Evolutionary conservation across 2,888 invertebrate genomes (phyloP), one percentile per base, ranked within the genome.

Genomic region (Meloe dianella): DNA sequence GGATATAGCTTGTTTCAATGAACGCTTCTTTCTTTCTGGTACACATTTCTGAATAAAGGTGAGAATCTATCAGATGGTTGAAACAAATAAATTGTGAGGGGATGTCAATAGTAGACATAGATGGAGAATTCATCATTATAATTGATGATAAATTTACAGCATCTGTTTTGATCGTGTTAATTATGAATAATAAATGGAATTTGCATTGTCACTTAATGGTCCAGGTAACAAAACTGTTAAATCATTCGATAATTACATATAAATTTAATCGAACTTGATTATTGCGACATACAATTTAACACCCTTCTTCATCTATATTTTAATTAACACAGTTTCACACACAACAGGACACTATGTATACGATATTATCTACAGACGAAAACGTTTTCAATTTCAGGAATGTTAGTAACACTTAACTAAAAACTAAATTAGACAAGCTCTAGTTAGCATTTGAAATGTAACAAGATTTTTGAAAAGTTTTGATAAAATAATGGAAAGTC

Each of bases 41-140:
- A 41, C 8, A n/a, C 14, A 12, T 47, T 20, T 32, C 4, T 62
- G 67, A 60, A 60, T 67, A 47, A 67, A 54, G 67, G 58, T 67
- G 67, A 64, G 67, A 67, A 67, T 57, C 57, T 32, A 30, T 67
- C 67, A 67, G 64, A 61, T 67, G 67, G 24, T 24, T 12, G 54
- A 54, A 24, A 54, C 24, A 54, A 47, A 47, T 47, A 7, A 9
- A 47, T 10, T 9, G 10, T 1, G n/a, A 22, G 47, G 47, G 47
- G 47, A 22, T 51, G 47, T 51, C 47, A 51, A 24, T 24, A 12
- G 24, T 24, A 1, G 47, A 47, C 10, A 20, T 47, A 47, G 20
- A 66, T 66, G 59, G 66, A 56, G 58, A 63, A 63, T 56, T 66
- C 66, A 66, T 66, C 56, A 66, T 22, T 14, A 54, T 22, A n/a